Percentiles rank a stretch among this genome's conserved stretches.
Evolutionary conservation across 1,140 invertebrate species (phyloP).

Genomic region (Drosophila melanica): DNA sequence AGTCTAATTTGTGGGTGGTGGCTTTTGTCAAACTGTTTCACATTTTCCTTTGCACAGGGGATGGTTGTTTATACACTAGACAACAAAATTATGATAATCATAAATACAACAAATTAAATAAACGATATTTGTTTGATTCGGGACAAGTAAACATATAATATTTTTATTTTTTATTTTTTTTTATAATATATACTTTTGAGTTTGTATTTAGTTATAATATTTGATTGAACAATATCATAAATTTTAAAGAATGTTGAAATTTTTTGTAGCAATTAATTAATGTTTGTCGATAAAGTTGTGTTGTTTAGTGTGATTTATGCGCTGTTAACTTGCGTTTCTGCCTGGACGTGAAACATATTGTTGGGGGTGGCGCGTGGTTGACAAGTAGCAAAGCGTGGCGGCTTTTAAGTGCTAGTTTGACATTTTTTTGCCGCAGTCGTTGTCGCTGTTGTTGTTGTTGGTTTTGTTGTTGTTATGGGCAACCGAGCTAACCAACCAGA

Average conservation of each 20-base stretch:
- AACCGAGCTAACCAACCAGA: slow-evolving; percentile 74
- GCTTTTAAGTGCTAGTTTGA: slow-evolving; percentile 81
- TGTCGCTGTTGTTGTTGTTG: slow-evolving; percentile 32
- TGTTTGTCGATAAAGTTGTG: slow-evolving; percentile 2
- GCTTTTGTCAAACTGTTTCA: slow-evolving; percentile 81
- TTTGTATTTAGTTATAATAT: no score
- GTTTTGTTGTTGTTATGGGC: slow-evolving; percentile 48
- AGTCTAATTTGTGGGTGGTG: slow-evolving; percentile 81
- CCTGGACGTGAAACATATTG: slow-evolving; percentile 75
- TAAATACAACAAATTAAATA: no score
- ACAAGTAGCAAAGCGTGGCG: slow-evolving; percentile 80
- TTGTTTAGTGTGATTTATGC: slow-evolving; percentile 40
- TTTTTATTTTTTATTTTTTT: no score
- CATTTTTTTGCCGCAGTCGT: slow-evolving; percentile 61
- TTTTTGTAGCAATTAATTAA: no score
- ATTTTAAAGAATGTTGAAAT: no score
- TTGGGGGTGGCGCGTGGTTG: slow-evolving; percentile 78
- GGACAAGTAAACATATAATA: no score
- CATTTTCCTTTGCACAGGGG: slow-evolving; percentile 56
- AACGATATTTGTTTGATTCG: no score
- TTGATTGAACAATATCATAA: no score
- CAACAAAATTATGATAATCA: slow-evolving; percentile 23
- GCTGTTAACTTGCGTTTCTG: slow-evolving; percentile 17
- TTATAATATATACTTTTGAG: no score
- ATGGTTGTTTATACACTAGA: slow-evolving; percentile 50